Evolutionary conservation across 2,797 vertebrate genomes (phyloP).

Genomic region (Paguma larvata): DNA sequence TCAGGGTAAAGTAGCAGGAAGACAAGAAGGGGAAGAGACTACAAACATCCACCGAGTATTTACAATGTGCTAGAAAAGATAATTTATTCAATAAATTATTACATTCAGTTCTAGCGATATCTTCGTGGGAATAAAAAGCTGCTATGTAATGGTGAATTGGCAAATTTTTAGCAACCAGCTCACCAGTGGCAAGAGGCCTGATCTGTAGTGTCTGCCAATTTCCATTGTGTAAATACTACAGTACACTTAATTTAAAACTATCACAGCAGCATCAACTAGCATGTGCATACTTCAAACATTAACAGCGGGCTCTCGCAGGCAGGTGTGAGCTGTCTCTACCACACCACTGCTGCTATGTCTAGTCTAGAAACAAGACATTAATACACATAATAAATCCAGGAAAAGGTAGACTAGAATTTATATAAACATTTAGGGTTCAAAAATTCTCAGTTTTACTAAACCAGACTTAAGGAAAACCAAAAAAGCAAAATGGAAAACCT

Average conservation of each 20-base stretch:
- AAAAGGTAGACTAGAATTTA: background rate
- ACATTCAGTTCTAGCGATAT: constrained; percentile 16
- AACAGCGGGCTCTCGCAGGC: background rate
- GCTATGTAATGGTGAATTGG: background rate
- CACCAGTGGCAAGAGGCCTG: background rate
- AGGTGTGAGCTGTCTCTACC: background rate
- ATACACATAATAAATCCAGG: background rate
- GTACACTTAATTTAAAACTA: background rate
- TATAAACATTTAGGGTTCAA: background rate
- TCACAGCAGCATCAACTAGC: background rate
- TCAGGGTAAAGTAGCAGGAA: background rate
- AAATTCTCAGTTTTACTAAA: background rate
- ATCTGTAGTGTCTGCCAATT: background rate
- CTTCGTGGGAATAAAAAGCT: background rate
- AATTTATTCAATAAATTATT: background rate
- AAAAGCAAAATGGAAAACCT: background rate
- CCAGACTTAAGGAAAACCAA: background rate
- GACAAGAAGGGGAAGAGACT: background rate
- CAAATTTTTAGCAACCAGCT: constrained; percentile 5
- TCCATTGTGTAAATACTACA: background rate
- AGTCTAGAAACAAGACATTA: background rate
- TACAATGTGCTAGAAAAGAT: background rate
- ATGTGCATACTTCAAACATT: background rate
- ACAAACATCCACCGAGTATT: background rate
- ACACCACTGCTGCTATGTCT: background rate